Percentiles rank a stretch among this genome's conserved stretches.
These are phyloP conservation scores for Thereva nobilitata DNA, from an alignment of 2,888 invertebrate genomes.

Conservation along the genomic window DNA sequence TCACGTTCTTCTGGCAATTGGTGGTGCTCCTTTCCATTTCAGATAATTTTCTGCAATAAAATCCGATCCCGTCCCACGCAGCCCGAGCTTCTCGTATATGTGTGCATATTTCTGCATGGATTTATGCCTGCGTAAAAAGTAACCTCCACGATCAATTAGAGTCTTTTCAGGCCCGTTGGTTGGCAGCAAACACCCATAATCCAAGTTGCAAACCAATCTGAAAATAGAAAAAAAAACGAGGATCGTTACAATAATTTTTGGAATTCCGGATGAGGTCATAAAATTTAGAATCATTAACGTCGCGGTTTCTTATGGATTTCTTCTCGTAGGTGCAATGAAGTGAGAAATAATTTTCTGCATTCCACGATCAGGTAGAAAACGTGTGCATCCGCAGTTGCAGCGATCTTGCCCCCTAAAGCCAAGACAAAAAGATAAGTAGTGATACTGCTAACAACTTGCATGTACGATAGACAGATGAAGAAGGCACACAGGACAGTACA, in stretches of 20 bases:
- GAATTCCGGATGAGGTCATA: not conserved
- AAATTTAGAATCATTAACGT: constrained; percentile 17
- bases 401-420: constrained; percentile 9
- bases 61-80: no score
- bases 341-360: constrained; percentile 38
- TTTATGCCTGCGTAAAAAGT: no score
- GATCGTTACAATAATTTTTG: constrained; percentile 9
- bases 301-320: not conserved
- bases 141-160: no score
- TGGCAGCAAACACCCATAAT: no score
- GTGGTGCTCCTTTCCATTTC: no score
- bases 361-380: constrained; percentile 29
- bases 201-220: no score
- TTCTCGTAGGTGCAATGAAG: constrained; percentile 17
- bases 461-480: constrained; percentile 18
- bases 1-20: no score
- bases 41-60: no score
- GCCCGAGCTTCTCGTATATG: no score
- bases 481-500: no score
- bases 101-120: no score
- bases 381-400: constrained; percentile 1
- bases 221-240: constrained; percentile 9
- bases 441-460: not conserved
- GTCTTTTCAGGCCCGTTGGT: no score
- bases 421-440: constrained; percentile 6